Base-by-base conservation (phyloP, 2,797 vertebrate species). In the Nasua narica region DNA sequence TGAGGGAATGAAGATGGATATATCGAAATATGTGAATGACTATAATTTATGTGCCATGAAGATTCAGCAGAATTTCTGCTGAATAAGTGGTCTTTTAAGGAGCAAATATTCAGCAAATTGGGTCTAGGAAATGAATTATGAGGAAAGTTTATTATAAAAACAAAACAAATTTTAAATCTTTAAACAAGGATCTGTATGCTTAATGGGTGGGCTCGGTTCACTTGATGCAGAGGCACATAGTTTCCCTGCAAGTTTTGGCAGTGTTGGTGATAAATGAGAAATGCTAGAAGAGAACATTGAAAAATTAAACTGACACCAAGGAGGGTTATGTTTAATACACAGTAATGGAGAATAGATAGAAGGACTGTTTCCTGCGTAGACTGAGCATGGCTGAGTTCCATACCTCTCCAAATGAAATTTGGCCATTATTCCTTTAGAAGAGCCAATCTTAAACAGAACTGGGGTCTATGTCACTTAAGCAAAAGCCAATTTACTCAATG, bases 41-140 rank as follows among this genome's bases (percentile, higher is more conserved):
- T 62, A n/a, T 93, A 97, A 94, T 43, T 86, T 92, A 95, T 62
- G 29, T 84, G 37, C 92, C 86, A 37, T 65, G 93, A 95, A 95
- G 91, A 70, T 94, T 98, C 93, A 98, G 95, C 81, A 97, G 87
- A 98, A 97, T 84, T 97, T 94, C 87, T 96, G 18, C 48, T 88
- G 48, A 92, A 97, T 97, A 95, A 97, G 46, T 89, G 50, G 15
- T 7, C 40, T 27, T 85, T 83, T 97, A 92, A 96, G 79, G 97
- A 96, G 70, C 83, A 97, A 88, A 96, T 95, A 79, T 62, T 97
- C 84, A 96, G 78, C 43, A 91, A 86, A 62, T 62, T 93, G 40
- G 23, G 32, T 79, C 43, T 48, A 69, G 23, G 85, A 83, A 92
- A 86, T 93, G 32, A 78, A 62, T 95, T 88, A 65, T 54, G 54